Evolutionary conservation across 1,140 invertebrate species (phyloP), one percentile per base, ranked within the genome.

Genomic region (Leptinotarsa defecta): DNA sequence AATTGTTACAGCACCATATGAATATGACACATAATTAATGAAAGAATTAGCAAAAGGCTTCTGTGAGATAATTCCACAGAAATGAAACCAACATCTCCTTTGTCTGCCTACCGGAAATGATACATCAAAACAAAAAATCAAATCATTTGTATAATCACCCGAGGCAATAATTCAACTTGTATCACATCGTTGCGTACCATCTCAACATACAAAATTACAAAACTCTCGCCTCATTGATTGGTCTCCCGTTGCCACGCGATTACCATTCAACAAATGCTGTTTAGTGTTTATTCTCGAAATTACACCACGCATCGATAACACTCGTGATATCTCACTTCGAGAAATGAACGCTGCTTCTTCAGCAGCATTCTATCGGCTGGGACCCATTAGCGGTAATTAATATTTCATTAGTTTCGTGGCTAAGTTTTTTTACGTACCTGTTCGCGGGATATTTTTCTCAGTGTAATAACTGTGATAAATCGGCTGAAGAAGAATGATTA

Each of bases 221-320:
- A 13, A 57, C 52, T 43, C 67, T 48, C 43, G 24, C 69, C 49
- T 22, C 52, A 65, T 65, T 71, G 73, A 76, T 76, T 76, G 74
- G 74, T 57, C 27, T 64, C n/a, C 48, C 34, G 19, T 19, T 49
- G 20, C 69, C 74, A 76, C 74, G 74, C 74, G 74, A 76, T 68
- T 17, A 20, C 20, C 62, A 76, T 76, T 67, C 74, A 65, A 57
- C 74, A 76, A 76, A 76, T 76, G 69, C 69, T 43, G 71, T 48
- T 73, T 73, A 73, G 52, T 57, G 63, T 73, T 73, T 63, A 13
- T 64, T 65, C 20, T 73, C 57, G 19, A 71, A 71, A 71, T 57
- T 22, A 63, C 48, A 64, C 34, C 34, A 64, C n/a, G 27, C 22
- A 57, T 57, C 52, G 52, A 57, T 57, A 19, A 57, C n/a, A 57